Conservation (phyloP, 2,888 invertebrate genomes). For the Xylocampa areola region DNA sequence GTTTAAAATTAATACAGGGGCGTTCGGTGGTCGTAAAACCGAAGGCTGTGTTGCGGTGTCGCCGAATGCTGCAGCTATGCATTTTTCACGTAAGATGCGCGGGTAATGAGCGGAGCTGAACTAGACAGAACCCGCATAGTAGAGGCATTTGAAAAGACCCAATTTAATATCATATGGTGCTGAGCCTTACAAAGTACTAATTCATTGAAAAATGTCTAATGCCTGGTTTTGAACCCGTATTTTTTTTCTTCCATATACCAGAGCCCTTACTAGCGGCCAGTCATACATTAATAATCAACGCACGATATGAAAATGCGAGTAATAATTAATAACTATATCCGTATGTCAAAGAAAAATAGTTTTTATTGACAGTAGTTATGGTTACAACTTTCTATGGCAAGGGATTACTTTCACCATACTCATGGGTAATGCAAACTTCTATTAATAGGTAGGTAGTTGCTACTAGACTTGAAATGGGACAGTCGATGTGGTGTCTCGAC, state of each 20-base stretch:
- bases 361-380: constrained; percentile 17
- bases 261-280: not conserved
- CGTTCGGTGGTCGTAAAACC: constrained; percentile 35
- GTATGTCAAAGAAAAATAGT: constrained; percentile 21
- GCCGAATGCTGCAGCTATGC: constrained; percentile 43
- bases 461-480: constrained; percentile 43
- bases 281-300: not conserved
- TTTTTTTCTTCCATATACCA: not conserved
- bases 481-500: constrained; percentile 20
- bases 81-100: constrained; percentile 25
- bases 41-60: constrained; percentile 49
- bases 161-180: not conserved
- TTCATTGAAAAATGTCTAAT: no score
- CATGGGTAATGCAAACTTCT: constrained; percentile 35
- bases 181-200: no score
- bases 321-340: constrained; percentile 25
- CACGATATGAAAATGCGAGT: constrained; percentile 20
- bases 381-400: constrained; percentile 37
- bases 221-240: no score
- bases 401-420: constrained; percentile 47
- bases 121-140: not conserved
- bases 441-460: constrained; percentile 33
- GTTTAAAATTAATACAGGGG: constrained; percentile 44
- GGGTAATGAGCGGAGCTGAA: constrained; percentile 3
- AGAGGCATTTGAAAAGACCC: not conserved